Evolutionary conservation across 2,113 vertebrate species (phyloP).

Genomic region (Corapipo altera): DNA sequence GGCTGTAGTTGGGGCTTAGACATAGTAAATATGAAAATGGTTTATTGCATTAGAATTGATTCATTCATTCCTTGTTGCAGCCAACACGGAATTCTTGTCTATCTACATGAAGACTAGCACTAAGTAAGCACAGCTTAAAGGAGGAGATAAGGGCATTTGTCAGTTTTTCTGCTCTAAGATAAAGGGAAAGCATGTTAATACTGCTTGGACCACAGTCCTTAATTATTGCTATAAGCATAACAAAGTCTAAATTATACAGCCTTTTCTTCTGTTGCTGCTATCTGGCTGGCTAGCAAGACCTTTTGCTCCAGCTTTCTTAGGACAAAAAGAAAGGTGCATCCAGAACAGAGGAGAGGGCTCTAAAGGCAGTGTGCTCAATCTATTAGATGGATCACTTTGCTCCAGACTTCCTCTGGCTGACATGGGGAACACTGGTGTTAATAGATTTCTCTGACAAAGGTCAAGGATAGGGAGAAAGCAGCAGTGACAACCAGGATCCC

Average conservation of each 20-base stretch:
- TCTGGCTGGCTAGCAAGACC: background rate
- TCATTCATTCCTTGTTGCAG: background rate
- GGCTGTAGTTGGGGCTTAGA: rapidly evolving
- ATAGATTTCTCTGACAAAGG: background rate
- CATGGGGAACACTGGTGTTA: rapidly evolving
- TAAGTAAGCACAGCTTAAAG: background rate
- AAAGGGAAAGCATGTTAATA: background rate
- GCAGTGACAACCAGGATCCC: background rate
- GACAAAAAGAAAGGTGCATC: background rate
- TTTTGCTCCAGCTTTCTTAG: background rate
- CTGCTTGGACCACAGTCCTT: background rate
- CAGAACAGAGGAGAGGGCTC: background rate
- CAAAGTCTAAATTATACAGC: background rate
- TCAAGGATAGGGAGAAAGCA: background rate
- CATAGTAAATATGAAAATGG: background rate
- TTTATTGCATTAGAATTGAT: background rate
- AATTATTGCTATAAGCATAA: background rate
- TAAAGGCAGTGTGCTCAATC: background rate
- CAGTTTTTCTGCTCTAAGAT: background rate
- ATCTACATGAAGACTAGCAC: background rate
- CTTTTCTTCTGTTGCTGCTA: background rate
- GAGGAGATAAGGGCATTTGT: background rate
- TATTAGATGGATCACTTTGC: background rate
- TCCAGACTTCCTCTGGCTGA: background rate
- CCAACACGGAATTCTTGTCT: background rate